Percentiles rank a stretch among this genome's conserved stretches.
Evolutionary conservation across 2,888 invertebrate species (phyloP).

Genomic region (Eretmocerus hayati): DNA sequence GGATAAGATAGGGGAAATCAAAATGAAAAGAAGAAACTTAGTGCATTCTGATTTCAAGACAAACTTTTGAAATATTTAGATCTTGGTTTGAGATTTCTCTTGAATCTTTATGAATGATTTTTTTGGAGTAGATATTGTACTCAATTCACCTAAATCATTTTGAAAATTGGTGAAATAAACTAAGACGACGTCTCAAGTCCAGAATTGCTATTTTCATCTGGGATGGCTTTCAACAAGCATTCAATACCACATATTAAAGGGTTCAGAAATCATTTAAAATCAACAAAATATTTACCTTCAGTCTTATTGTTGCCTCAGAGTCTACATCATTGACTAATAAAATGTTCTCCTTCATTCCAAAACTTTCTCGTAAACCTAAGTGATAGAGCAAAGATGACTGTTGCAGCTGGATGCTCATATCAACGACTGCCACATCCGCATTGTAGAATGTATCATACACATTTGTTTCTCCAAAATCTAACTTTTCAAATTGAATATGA

Average conservation of each 20-base stretch:
- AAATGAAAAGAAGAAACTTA: no score
- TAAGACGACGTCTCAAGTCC: no score
- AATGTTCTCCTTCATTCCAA: slow-evolving; percentile 93
- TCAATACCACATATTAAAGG: background rate
- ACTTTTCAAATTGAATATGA: slow-evolving; percentile 88
- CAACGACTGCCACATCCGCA: slow-evolving; percentile 95
- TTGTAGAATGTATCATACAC: slow-evolving; percentile 94
- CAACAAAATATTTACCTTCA: slow-evolving; percentile 60
- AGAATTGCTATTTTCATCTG: no score
- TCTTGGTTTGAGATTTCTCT: no score
- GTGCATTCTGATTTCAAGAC: no score
- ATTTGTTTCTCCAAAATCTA: slow-evolving; percentile 96
- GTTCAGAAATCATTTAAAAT: slow-evolving; percentile 5
- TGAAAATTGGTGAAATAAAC: no score
- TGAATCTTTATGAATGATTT: no score
- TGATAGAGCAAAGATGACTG: slow-evolving; percentile 94
- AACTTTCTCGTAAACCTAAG: slow-evolving; percentile 93
- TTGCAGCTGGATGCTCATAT: slow-evolving; percentile 84
- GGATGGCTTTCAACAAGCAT: no score
- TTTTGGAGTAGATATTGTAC: no score
- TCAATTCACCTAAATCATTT: no score
- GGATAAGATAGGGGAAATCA: no score
- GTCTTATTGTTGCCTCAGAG: slow-evolving; percentile 75
- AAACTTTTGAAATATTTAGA: no score
- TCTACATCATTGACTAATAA: slow-evolving; percentile 83